phyloP scores from a whole-genome alignment of 2,888 invertebrate genomes.

The Drosophila aldrichi region DNA sequence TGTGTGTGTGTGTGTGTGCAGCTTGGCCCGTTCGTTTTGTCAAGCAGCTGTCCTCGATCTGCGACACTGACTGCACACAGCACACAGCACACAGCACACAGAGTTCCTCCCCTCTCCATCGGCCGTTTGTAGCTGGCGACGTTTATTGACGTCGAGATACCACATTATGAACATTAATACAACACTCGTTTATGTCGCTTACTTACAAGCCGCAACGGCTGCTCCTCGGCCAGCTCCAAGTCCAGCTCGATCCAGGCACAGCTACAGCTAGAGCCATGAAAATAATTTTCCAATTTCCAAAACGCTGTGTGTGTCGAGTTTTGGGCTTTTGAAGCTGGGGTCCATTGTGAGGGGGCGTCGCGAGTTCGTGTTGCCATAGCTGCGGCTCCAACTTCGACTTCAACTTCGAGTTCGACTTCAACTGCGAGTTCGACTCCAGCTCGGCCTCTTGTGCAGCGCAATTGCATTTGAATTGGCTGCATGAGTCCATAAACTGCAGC shows the following conservation, averaged over 20 bases:
- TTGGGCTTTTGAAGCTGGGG: conserved; percentile 29
- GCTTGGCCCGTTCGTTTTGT: conserved; percentile 58
- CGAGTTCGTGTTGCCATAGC: conserved; percentile 63
- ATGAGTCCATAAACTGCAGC: conserved; percentile 82
- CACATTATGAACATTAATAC: conserved; percentile 85
- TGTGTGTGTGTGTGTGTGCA: conserved; percentile 28
- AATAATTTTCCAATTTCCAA: conserved; percentile 81
- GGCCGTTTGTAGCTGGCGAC: conserved; percentile 65
- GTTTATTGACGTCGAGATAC: conserved; percentile 85
- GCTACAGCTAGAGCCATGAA: conserved; percentile 53
- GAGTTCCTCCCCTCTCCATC: not conserved
- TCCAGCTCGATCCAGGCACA: not conserved
- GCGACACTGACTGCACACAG: conserved; percentile 33
- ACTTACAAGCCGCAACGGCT: conserved; percentile 77
- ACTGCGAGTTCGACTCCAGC: conserved; percentile 16
- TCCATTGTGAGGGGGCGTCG: conserved; percentile 70
- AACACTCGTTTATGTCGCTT: conserved; percentile 85
- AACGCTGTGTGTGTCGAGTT: conserved; percentile 74
- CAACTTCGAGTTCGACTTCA: conserved; percentile 2
- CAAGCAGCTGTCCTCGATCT: conserved; percentile 71
- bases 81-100: no score
- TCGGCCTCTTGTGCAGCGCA: conserved; percentile 61
- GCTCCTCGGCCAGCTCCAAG: conserved; percentile 54
- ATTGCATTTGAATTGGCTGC: conserved; percentile 83
- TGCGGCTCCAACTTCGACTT: conserved; percentile 22